Evolutionary conservation across 2,113 vertebrate genomes (phyloP).

Genomic region (Etheostoma spectabile): DNA sequence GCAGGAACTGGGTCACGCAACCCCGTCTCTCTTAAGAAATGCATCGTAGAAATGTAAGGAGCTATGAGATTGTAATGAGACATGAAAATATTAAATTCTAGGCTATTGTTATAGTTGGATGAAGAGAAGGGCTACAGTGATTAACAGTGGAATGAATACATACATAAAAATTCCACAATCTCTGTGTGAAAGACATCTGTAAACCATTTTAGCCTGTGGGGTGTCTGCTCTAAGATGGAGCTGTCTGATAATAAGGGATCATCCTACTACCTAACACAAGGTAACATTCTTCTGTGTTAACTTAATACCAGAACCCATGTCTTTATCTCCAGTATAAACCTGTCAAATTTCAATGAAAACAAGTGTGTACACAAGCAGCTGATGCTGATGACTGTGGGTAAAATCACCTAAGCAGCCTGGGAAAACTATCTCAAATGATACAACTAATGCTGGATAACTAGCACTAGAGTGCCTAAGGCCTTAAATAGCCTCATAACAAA

Average conservation of each 20-base stretch:
- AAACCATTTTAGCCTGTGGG: conserved; percentile 9
- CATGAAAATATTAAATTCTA: neutral
- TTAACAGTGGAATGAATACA: conserved; percentile 3
- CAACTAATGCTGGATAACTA: conserved; percentile 47
- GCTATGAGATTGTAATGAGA: neutral
- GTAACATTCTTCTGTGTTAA: conserved; percentile 30
- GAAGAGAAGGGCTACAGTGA: neutral
- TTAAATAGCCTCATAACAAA: conserved; percentile 38
- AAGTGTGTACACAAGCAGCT: conserved; percentile 15
- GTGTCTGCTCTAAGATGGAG: conserved; percentile 9
- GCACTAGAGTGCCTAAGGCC: conserved; percentile 24
- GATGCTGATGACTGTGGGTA: conserved; percentile 28
- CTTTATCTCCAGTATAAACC: conserved; percentile 22
- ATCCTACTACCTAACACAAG: conserved; percentile 30
- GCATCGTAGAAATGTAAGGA: neutral
- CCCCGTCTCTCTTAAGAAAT: neutral
- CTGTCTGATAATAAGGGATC: conserved; percentile 32
- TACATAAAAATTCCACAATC: neutral
- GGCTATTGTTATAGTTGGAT: neutral
- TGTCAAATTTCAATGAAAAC: conserved; percentile 24
- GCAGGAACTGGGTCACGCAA: neutral
- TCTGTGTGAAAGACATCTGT: neutral
- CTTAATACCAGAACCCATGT: conserved; percentile 18
- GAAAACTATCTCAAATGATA: conserved; percentile 44
- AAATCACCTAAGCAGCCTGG: conserved; percentile 39